Evolutionary conservation across 2,113 vertebrate species (phyloP).

Genomic region (western clawed frog (Xenopus tropicalis)): DNA sequence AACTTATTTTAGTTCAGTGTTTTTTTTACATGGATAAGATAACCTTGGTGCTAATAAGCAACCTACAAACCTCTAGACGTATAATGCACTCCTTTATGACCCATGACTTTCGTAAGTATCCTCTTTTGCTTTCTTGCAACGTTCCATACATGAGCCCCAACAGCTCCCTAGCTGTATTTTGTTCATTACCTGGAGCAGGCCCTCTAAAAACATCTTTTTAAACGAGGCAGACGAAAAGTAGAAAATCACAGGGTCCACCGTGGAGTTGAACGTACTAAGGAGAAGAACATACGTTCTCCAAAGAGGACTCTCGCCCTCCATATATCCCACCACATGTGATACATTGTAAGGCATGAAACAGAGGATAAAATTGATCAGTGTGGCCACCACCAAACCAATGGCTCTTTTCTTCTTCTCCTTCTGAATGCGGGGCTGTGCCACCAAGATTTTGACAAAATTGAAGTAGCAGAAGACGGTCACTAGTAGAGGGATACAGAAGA

Average conservation of each 20-base stretch:
- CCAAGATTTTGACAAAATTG: slow-evolving; percentile 56
- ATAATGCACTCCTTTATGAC: not conserved
- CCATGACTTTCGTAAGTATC: not conserved
- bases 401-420: slow-evolving; percentile 52
- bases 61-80: too few species aligned
- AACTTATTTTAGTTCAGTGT: too few species aligned
- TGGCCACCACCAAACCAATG: slow-evolving; percentile 55
- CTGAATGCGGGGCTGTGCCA: slow-evolving; percentile 51
- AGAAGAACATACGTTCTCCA: slow-evolving; percentile 77
- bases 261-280: slow-evolving; percentile 79
- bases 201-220: slow-evolving; percentile 54
- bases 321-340: slow-evolving; percentile 78
- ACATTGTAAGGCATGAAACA: slow-evolving; percentile 80
- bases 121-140: slow-evolving; percentile 5
- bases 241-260: slow-evolving; percentile 83
- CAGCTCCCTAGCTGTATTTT: not conserved
- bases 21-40: too few species aligned
- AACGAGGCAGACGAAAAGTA: slow-evolving; percentile 79
- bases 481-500: slow-evolving; percentile 56
- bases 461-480: slow-evolving; percentile 64
- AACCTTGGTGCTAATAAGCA: too few species aligned
- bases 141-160: not conserved
- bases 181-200: slow-evolving; percentile 35
- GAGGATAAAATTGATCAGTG: slow-evolving; percentile 58
- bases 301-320: slow-evolving; percentile 51